These are phyloP conservation scores for Pseudomyrmex dendroicus DNA, from an alignment of 1,140 invertebrate species.

Conservation along the genomic window DNA sequence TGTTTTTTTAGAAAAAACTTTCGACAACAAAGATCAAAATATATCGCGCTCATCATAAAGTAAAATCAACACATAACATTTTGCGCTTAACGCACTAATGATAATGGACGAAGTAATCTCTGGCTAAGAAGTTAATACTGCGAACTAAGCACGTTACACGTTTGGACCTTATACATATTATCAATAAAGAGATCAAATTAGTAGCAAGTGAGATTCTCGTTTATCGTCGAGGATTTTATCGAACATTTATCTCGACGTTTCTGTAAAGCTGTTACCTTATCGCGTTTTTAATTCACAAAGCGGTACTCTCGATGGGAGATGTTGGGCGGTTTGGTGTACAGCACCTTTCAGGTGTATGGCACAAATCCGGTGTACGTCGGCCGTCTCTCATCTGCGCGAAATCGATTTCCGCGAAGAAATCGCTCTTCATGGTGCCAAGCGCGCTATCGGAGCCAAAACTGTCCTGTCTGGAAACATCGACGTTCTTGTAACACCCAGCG, in stretches of 20 bases:
- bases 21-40: conserved; percentile 7
- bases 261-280: conserved; percentile 26
- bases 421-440: conserved; percentile 84
- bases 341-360: conserved; percentile 78
- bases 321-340: conserved; percentile 76
- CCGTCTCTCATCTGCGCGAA: conserved; percentile 79
- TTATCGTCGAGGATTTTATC: conserved; percentile 33
- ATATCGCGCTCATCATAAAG: conserved; percentile 15
- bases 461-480: conserved; percentile 79
- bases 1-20: not conserved
- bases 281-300: conserved; percentile 75
- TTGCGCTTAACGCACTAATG: conserved; percentile 5
- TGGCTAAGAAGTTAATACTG: conserved; percentile 51
- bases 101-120: conserved; percentile 31
- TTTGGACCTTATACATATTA: conserved; percentile 34
- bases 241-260: conserved; percentile 36
- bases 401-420: conserved; percentile 83
- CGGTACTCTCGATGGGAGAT: conserved; percentile 83
- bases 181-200: conserved; percentile 65
- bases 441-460: conserved; percentile 83
- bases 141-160: conserved; percentile 58
- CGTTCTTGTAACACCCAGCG: conserved; percentile 73
- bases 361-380: conserved; percentile 76
- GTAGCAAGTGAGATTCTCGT: conserved; percentile 55
- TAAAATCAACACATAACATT: conserved; percentile 10